Conservation (phyloP, 2,888 invertebrate species). For the Penaeus monodon region DNA sequence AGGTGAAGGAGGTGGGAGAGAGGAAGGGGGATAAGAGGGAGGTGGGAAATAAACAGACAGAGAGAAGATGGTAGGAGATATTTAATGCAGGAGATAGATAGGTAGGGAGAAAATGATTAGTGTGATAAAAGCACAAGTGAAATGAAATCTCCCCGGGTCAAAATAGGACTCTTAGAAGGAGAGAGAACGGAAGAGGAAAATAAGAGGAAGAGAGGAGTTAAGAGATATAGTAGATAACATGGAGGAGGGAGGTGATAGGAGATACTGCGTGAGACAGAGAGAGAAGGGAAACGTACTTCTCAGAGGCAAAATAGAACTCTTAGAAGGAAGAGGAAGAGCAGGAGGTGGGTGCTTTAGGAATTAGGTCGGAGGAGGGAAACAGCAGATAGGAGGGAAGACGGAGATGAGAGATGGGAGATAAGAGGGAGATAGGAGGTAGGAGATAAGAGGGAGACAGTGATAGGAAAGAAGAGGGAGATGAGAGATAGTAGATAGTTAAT, state of each 20-base stretch:
- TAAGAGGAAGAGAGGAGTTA: background rate
- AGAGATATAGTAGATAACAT: background rate
- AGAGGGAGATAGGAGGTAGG: background rate
- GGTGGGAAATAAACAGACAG: background rate
- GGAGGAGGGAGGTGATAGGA: background rate
- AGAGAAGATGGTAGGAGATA: background rate
- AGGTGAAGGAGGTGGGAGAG: background rate
- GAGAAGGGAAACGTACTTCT: background rate
- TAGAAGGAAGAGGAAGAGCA: background rate
- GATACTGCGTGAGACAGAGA: background rate
- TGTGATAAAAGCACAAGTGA: too few relatives aligned
- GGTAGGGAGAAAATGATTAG: too few relatives aligned
- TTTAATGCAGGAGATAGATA: background rate
- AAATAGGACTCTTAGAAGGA: background rate
- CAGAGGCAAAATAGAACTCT: too few relatives aligned
- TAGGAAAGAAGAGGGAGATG: background rate
- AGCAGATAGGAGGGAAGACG: background rate
- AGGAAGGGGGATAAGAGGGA: background rate
- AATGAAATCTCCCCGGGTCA: too few relatives aligned
- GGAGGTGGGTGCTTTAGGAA: background rate
- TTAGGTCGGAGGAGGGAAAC: background rate
- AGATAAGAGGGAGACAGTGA: conserved; percentile 17
- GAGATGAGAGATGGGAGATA: background rate
- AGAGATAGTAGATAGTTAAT: too few relatives aligned
- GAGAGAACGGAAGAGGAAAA: background rate